Evolutionary conservation across 2,888 invertebrate species (phyloP), one percentile per base, ranked within the genome.

Genomic region (Laspeyria flexula): DNA sequence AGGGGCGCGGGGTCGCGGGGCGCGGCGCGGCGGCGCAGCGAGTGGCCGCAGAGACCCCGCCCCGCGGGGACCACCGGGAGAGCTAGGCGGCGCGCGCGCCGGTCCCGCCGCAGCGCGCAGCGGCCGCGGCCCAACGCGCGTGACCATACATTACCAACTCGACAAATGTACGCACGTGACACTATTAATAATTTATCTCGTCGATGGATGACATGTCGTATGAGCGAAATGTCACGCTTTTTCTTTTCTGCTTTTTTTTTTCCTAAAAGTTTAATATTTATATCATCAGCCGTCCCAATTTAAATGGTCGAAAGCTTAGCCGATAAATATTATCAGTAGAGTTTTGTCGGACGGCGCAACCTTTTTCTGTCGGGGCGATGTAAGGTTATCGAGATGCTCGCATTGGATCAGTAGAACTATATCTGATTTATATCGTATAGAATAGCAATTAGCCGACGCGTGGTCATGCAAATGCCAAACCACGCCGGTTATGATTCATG

Each of bases 21-120:
- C 55, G 76, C 67, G 73, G 78, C 72, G 77, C 70, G 67, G 75
- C 61, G 83, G 73, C 83, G 79, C 79, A 79, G 77, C 81, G 88
- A 87, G 83, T 89, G 89, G 90, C 88, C 88, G 86, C 84, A 74
- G 69, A 81, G 90, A 88, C 90, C 85, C 90, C 88, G 86, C 91
- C 90, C 90, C 88, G 88, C 84, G 84, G 73, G 85, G 93, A 93
- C 93, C 93, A 93, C 92, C 93, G 92, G 91, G 89, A 88, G 85
- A 86, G 92, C 89, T 83, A 89, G 90, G 90, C 90, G 90, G 90
- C 85, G 85, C 82, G 71, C 75, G 71, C 73, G 64, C 70, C 51
- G 78, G 75, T 66, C 66, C 71, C 80, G 65, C 71, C 67, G 67
- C 58, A 48, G 62, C n/a, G n/a, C n/a, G n/a, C n/a, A n/a, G n/a